Conservation (phyloP, 2,113 vertebrate species). For the Emydura subglobosa region DNA sequence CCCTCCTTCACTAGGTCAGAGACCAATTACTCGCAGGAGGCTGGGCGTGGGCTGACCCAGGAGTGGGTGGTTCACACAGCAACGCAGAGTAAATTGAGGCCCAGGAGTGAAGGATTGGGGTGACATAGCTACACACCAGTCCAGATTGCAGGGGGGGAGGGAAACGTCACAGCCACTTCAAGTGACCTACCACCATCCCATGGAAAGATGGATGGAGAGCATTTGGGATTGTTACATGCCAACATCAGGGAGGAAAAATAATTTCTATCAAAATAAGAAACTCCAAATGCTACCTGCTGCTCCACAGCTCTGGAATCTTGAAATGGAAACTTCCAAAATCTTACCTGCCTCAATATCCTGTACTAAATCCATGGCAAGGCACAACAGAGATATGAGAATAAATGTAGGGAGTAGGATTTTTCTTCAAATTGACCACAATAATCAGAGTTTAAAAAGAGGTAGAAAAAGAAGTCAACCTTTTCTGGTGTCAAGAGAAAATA, state of each 20-base stretch:
- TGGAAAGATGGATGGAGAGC: not conserved
- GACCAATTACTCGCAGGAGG: too few species aligned
- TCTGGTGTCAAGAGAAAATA: not conserved
- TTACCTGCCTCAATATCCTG: not conserved
- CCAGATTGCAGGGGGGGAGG: too few species aligned
- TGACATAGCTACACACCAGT: too few species aligned
- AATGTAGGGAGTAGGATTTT: not conserved
- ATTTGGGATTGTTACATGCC: not conserved
- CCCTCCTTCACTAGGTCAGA: too few species aligned
- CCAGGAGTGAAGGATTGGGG: too few species aligned
- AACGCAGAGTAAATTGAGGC: too few species aligned
- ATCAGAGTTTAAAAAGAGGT: not conserved
- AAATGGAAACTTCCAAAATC: not conserved
- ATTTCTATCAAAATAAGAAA: not conserved
- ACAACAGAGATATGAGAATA: not conserved
- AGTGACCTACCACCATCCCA: too few species aligned
- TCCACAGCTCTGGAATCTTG: too few species aligned
- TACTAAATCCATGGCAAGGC: not conserved
- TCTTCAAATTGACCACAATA: not conserved
- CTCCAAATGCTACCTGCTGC: not conserved
- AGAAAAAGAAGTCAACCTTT: not conserved
- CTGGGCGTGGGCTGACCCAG: too few species aligned
- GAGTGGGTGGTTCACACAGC: too few species aligned
- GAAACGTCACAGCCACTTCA: too few species aligned
- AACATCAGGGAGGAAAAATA: not conserved